These are phyloP conservation scores for Mobula birostris DNA, from an alignment of 2,113 vertebrate genomes.

Conservation along the genomic window DNA sequence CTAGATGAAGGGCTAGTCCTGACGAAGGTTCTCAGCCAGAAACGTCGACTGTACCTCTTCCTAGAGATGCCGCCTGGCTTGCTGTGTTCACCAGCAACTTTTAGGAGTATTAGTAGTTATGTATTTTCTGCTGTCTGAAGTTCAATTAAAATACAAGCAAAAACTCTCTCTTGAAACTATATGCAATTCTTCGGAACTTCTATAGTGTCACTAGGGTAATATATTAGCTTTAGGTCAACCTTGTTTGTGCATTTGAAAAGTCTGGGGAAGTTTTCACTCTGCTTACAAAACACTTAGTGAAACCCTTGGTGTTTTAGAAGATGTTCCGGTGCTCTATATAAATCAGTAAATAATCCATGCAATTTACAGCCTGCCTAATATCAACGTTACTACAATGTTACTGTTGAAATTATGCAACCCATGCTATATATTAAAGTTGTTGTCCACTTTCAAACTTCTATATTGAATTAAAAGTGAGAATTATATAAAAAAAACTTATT, in stretches of 20 bases:
- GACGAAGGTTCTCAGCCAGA: too few species aligned
- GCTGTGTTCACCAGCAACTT: too few species aligned
- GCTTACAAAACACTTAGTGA: background rate
- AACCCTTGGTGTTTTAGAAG: background rate
- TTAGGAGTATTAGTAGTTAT: too few species aligned
- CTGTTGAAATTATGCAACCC: background rate
- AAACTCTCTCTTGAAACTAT: background rate
- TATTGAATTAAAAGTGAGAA: background rate
- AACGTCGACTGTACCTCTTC: too few species aligned
- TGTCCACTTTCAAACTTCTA: background rate
- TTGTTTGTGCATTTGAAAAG: background rate
- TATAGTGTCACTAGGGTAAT: too few species aligned
- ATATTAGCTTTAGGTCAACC: background rate
- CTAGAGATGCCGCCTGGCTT: too few species aligned
- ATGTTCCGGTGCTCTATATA: background rate
- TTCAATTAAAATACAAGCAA: background rate
- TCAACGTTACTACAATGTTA: background rate
- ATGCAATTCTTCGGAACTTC: background rate
- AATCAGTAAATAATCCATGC: background rate
- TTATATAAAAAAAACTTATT: too few species aligned
- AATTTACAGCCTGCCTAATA: background rate
- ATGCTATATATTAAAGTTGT: background rate
- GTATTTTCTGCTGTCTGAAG: constrained; percentile 1
- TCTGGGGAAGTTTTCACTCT: background rate
- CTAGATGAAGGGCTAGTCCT: too few species aligned